These are phyloP conservation scores for Henicopernis longicauda DNA, from an alignment of 2,113 vertebrate genomes.

Conservation along the genomic window DNA sequence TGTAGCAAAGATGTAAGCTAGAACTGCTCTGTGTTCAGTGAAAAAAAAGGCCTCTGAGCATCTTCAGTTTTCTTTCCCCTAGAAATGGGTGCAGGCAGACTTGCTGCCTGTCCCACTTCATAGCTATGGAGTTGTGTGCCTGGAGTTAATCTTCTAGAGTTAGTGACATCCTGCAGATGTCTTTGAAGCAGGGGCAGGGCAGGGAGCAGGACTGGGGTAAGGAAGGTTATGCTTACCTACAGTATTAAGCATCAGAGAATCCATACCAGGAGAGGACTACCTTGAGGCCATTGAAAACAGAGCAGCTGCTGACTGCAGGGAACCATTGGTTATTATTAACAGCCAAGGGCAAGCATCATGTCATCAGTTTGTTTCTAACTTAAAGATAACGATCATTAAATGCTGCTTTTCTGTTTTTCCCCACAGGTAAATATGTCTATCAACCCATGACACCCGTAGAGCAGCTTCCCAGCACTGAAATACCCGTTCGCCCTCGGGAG, in stretches of 20 bases:
- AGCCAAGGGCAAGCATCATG: fast-evolving
- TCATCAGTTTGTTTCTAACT: not conserved
- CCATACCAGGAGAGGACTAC: not conserved
- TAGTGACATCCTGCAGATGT: not conserved
- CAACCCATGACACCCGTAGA: constrained; percentile 98
- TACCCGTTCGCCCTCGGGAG: constrained; percentile 78
- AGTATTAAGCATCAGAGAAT: not conserved
- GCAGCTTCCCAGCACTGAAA: constrained; percentile 90
- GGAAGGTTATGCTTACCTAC: not conserved
- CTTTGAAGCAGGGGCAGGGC: not conserved
- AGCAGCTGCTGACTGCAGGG: not conserved
- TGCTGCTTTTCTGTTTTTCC: not conserved
- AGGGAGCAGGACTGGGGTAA: not conserved
- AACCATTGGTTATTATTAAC: fast-evolving
- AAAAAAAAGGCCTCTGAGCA: not conserved
- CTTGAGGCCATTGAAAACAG: not conserved
- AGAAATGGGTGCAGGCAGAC: not conserved
- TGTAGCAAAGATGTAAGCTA: not conserved
- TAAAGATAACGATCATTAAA: not conserved
- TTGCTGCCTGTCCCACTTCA: not conserved
- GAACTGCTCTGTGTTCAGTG: not conserved
- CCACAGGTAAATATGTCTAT: constrained; percentile 93
- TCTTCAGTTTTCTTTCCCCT: not conserved
- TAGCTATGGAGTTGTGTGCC: not conserved
- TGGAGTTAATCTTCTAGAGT: not conserved